Conservation (phyloP, 2,797 vertebrate genomes). For the Neosilurus hyrtlii region DNA sequence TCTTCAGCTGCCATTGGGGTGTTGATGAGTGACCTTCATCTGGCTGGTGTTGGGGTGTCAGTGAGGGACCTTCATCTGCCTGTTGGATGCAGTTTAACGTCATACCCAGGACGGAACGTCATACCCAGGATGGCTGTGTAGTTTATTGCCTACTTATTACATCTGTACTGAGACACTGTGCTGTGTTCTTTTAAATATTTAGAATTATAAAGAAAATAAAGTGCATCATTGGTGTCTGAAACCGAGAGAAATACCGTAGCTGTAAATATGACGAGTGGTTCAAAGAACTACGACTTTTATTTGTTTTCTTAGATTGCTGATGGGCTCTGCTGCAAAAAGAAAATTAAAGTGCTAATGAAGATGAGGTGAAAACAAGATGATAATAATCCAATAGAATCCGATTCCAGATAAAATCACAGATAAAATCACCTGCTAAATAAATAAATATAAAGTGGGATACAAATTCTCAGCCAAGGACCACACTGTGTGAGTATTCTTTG, state of each 20-base stretch:
- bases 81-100: too few relatives aligned
- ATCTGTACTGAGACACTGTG: neutral
- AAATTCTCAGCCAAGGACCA: neutral
- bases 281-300: neutral
- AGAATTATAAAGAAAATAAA: neutral
- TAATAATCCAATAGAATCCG: neutral
- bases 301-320: neutral
- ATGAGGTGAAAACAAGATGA: too few relatives aligned
- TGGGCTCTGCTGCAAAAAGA: too few relatives aligned
- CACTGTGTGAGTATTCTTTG: neutral
- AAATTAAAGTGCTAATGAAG: too few relatives aligned
- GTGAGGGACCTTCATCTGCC: too few relatives aligned
- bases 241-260: neutral
- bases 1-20: too few relatives aligned
- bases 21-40: too few relatives aligned
- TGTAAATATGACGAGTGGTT: conserved; percentile 4
- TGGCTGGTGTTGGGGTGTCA: too few relatives aligned
- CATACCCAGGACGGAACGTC: too few relatives aligned
- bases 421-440: neutral
- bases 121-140: too few relatives aligned
- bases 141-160: too few relatives aligned
- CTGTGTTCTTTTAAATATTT: neutral
- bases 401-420: neutral
- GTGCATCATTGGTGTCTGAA: neutral
- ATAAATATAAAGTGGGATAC: neutral